Evolutionary conservation across 2,797 vertebrate genomes (phyloP), one percentile per base, ranked within the genome.

Genomic region (Enteromius radiatus): DNA sequence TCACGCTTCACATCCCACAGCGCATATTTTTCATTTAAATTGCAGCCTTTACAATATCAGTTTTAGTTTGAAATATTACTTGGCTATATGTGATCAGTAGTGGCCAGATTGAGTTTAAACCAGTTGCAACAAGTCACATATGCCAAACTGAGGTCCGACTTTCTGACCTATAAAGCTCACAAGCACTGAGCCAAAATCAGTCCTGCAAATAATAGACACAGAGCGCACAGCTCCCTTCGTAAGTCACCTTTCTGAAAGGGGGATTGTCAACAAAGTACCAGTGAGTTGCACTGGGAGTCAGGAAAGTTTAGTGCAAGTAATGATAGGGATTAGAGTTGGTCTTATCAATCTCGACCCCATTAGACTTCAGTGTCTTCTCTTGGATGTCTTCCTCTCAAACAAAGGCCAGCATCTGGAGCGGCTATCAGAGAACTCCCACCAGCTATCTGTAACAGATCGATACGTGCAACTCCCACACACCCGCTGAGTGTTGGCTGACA

Each of bases 391-490:
- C 41, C 61, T 91, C 88, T 74, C 84, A 90, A 90, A 90, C 88
- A 74, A 90, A 92, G 90, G 92, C 89, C 90, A 91, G 89, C 87
- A 86, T 84, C 68, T 89, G 91, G 88, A 89, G 87, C 90, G 88
- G 89, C 87, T 88, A 91, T 92, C 91, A 90, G 88, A 74, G 80
- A 80, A 70, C 92, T 89, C 89, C 91, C 92, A 90, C 86, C 61
- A 83, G 85, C 78, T 86, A 92, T 92, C 90, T 86, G 87, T 85
- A 89, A 88, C 91, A 80, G 68, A 93, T 92, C 91, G 86, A 93
- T 92, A 90, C 89, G 83, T 90, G 86, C 87, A 89, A 91, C 93
- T 92, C 91, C 92, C 87, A 91, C 92, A 89, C 81, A 85, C 88
- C 88, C 87, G 88, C 89, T 90, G 86, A 88, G 43, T 63, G 69